Percentiles rank a stretch among this genome's conserved stretches.
Conservation (phyloP, 2,797 vertebrate genomes). For the Zenarchopterus dispar region DNA sequence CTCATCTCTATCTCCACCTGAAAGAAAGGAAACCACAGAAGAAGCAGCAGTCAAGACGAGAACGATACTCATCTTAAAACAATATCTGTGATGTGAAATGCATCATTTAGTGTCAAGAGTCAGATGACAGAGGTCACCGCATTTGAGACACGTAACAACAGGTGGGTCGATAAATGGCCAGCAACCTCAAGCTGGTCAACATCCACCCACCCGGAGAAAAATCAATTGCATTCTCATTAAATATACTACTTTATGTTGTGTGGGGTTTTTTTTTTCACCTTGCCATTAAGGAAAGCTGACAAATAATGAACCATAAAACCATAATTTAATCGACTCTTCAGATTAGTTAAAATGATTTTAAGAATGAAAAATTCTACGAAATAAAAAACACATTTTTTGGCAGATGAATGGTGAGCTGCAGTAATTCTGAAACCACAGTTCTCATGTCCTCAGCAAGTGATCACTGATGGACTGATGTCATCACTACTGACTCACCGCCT, state of each 20-base stretch:
- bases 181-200: constrained; percentile 3
- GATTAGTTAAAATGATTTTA: too few relatives aligned
- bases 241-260: not conserved
- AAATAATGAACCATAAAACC: too few relatives aligned
- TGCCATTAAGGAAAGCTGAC: too few relatives aligned
- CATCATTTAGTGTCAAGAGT: not conserved
- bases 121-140: not conserved
- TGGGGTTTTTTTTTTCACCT: not conserved
- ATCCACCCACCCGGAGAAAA: not conserved
- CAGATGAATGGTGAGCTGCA: too few relatives aligned
- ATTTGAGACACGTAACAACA: constrained; percentile 5
- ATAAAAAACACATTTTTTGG: too few relatives aligned
- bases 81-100: not conserved
- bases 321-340: too few relatives aligned
- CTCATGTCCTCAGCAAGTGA: too few relatives aligned
- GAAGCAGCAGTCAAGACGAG: constrained; percentile 3
- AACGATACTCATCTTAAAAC: not conserved
- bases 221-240: constrained; percentile 2
- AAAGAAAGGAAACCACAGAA: constrained; percentile 20
- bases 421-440: too few relatives aligned
- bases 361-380: too few relatives aligned
- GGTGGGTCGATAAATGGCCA: not conserved
- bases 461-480: too few relatives aligned
- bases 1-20: constrained; percentile 92
- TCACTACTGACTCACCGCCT: too few relatives aligned